Conservation (phyloP, 2,113 vertebrate species). For the Dipodomys spectabilis region DNA sequence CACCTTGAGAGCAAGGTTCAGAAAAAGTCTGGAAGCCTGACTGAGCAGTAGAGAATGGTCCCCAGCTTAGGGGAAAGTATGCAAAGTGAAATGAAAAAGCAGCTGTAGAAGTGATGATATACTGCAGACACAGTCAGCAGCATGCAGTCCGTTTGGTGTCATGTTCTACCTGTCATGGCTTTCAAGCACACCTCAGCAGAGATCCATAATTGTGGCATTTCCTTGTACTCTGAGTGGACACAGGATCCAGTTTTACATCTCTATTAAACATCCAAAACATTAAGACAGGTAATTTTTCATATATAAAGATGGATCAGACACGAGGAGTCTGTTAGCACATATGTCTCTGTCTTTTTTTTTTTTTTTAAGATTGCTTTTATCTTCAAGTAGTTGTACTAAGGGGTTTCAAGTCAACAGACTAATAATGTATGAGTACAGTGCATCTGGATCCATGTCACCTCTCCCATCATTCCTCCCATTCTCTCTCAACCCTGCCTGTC, state of each 20-base stretch:
- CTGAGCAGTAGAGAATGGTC: background rate
- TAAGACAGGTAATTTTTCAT: background rate
- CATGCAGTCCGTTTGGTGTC: background rate
- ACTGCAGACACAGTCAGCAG: background rate
- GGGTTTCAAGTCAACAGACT: no score
- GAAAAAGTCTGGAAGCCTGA: background rate
- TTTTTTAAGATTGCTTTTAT: no score
- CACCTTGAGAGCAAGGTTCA: fast-evolving
- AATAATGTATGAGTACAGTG: no score
- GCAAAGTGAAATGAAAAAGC: background rate
- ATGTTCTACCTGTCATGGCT: background rate
- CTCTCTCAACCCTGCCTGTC: no score
- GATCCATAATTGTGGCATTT: background rate
- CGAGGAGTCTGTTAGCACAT: background rate
- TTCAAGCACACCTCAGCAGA: background rate
- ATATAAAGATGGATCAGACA: background rate
- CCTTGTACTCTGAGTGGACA: background rate
- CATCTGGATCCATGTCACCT: no score
- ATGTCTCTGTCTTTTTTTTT: no score
- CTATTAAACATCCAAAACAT: background rate
- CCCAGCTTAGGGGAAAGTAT: background rate
- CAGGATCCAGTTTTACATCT: no score
- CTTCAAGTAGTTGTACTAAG: no score
- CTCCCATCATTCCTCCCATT: no score
- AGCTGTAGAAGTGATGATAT: background rate